Evolutionary conservation across 2,888 invertebrate species (phyloP), one percentile per base, ranked within the genome.

Genomic region (Cyrtodaria siliqua): DNA sequence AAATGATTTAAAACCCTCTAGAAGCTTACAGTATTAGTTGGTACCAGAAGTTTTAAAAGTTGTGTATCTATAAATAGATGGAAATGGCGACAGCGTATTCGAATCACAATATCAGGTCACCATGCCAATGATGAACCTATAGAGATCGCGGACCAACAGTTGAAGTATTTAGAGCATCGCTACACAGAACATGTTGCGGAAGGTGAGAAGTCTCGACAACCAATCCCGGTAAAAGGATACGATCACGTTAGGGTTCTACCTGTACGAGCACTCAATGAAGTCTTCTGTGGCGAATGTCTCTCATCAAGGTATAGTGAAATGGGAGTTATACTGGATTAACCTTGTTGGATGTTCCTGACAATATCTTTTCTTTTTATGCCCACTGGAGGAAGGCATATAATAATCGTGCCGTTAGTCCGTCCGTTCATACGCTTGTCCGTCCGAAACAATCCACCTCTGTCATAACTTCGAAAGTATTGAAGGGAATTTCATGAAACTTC

Each of bases 181-280:
- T 92, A 90, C 62, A 80, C 90, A 59, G 94, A 94, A 69, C 93
- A 93, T 82, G 89, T 93, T 3, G 72, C 84, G 9, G 89, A 90
- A 55, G 68, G 82, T 47, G 87, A 87, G 71, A 84, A 78, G 24
- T 77, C 69, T 63, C 61, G 73, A 8, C 72, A 77, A 44, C 81
- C 81, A 29, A 18, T 66, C 1, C 40, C 56, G 42, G 62, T 72
- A 0, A 83, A 79, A 67, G 61, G 80, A 47, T 57, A 67, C 27
- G 63, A 66, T 3, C 59, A 77, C 57, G 53, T 64, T 1, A 66
- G 87, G 82, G 95, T 96, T 52, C 93, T 99, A 56, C 99, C 99
- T 0, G 96, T 96, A 90, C 94, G 98, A 86, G 99, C 99, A 0
- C 94, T 99, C n/a, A 99, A 99, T 93, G 99, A 99, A 95, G 98